phyloP scores from a whole-genome alignment of 2,888 invertebrate genomes.

The Dorcus parallelipipedus region DNA sequence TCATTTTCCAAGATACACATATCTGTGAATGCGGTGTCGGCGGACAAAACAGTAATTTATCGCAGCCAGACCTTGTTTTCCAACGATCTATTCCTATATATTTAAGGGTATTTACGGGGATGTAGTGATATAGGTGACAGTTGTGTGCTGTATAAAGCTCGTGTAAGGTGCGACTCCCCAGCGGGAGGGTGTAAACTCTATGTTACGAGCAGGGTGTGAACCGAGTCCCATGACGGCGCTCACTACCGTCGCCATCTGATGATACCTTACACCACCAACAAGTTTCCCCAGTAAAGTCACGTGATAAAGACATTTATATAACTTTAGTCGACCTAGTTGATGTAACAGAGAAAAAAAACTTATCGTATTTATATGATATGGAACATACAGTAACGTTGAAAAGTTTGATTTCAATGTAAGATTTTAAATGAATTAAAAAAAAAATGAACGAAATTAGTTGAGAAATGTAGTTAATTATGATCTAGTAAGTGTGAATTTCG shows the following conservation, averaged over 20 bases:
- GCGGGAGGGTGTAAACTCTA: conserved; percentile 22
- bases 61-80: too few species aligned
- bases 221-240: conserved; percentile 19
- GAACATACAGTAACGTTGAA: too few species aligned
- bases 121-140: conserved; percentile 2
- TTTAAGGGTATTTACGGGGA: neutral
- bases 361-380: neutral
- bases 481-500: too few species aligned
- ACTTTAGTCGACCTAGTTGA: neutral
- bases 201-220: conserved; percentile 20
- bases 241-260: conserved; percentile 8
- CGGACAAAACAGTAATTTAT: too few species aligned
- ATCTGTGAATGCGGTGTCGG: too few species aligned
- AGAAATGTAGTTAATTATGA: too few species aligned
- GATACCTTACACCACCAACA: neutral
- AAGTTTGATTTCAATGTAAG: too few species aligned
- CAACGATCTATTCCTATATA: neutral
- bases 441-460: too few species aligned
- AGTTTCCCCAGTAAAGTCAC: neutral
- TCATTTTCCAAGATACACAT: too few species aligned
- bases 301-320: neutral
- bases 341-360: neutral
- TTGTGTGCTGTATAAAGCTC: conserved; percentile 20
- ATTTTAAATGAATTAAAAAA: too few species aligned
- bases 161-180: conserved; percentile 21